Percentiles rank a stretch among this genome's conserved stretches.
Evolutionary conservation across 2,113 vertebrate genomes (phyloP).

Genomic region (Accipiter cooperii): DNA sequence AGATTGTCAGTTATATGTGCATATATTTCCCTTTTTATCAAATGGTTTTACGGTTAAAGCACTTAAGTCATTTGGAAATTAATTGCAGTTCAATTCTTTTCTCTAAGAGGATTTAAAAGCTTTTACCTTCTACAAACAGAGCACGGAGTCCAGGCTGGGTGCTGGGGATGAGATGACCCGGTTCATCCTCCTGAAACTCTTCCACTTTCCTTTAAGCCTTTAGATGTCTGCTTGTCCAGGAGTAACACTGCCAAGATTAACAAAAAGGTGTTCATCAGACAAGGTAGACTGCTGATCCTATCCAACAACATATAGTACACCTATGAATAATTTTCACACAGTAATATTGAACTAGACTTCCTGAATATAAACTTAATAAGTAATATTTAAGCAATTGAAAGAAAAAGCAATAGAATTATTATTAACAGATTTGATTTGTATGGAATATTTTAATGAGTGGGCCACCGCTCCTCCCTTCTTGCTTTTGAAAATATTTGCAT

Average conservation of each 20-base stretch:
- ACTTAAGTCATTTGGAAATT: not conserved
- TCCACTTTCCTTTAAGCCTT: not conserved
- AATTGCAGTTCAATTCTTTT: not conserved
- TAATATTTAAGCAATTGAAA: not conserved
- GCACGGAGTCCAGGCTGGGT: not conserved
- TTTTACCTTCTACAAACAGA: not conserved
- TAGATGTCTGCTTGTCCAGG: not conserved
- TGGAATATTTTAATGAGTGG: not conserved
- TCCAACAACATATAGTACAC: not conserved
- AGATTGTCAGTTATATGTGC: not conserved
- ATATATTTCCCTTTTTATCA: not conserved
- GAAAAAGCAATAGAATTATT: not conserved
- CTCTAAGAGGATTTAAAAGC: not conserved
- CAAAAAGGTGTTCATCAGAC: not conserved
- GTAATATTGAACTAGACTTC: not conserved
- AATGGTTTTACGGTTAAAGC: not conserved
- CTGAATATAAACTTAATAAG: not conserved
- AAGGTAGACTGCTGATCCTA: not conserved
- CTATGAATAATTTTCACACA: not conserved
- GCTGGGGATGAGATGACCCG: not conserved
- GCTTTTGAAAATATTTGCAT: not conserved
- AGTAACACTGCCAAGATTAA: not conserved
- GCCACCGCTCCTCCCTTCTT: not conserved
- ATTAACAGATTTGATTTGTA: not conserved
- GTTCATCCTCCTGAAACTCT: not conserved